Evolutionary conservation across 2,113 vertebrate species (phyloP).

Genomic region (Acrocephalus kingi): DNA sequence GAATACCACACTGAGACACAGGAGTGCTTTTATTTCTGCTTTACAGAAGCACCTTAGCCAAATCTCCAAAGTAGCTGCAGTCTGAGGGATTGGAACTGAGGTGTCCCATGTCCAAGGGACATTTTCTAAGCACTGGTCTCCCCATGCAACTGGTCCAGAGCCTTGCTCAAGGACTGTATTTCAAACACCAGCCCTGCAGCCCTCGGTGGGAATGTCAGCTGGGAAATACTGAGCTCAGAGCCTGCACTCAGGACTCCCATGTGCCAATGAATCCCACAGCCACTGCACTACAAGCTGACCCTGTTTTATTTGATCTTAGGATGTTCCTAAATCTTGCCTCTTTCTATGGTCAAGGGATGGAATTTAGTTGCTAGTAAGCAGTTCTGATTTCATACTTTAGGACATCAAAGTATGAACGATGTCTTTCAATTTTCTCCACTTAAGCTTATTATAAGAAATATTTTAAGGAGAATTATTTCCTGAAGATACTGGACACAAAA

Average conservation of each 20-base stretch:
- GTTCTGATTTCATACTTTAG: conserved; percentile 71
- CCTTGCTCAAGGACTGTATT: background rate
- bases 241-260: background rate
- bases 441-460: conserved; percentile 73
- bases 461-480: conserved; percentile 63
- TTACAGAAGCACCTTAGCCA: background rate
- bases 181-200: background rate
- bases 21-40: background rate
- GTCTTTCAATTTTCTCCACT: conserved; percentile 68
- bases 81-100: background rate
- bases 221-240: background rate
- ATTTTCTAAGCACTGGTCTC: background rate
- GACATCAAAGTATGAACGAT: conserved; percentile 74
- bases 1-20: background rate
- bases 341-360: conserved; percentile 35
- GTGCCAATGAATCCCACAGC: background rate
- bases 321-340: conserved; percentile 54
- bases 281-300: conserved; percentile 1
- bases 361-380: conserved; percentile 45
- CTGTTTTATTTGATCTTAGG: background rate
- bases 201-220: background rate
- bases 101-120: background rate
- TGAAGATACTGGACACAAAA: conserved; percentile 57
- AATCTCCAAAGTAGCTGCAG: background rate
- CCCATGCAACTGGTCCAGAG: background rate